Evolutionary conservation across 2,797 vertebrate genomes (phyloP).

Genomic region (Chromobotia macracanthus): DNA sequence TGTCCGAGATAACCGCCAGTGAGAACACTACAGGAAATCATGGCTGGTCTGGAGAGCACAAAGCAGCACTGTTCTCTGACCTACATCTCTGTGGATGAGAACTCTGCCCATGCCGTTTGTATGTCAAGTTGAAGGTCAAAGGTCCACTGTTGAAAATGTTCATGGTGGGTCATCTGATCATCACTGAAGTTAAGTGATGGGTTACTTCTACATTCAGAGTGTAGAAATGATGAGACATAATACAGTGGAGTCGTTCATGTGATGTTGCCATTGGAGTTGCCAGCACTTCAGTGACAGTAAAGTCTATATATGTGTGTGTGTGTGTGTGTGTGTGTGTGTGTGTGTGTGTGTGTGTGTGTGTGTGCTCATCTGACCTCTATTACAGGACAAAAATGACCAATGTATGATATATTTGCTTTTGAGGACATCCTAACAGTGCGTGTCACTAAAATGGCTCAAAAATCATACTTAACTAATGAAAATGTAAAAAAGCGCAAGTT

Average conservation of each 20-base stretch:
- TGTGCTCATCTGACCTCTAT: background rate
- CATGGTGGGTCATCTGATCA: conserved; percentile 3
- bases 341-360: background rate
- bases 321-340: background rate
- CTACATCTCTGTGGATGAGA: conserved; percentile 33
- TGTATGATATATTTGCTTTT: too few relatives aligned
- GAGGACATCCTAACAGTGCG: too few relatives aligned
- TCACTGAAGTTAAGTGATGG: conserved; percentile 7
- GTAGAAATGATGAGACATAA: background rate
- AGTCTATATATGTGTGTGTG: background rate
- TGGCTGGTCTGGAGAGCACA: conserved; percentile 40
- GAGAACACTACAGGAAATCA: conserved; percentile 39
- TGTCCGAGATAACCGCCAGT: conserved; percentile 23
- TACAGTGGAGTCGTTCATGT: conserved; percentile 13
- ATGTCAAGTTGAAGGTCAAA: conserved; percentile 34
- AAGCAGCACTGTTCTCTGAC: conserved; percentile 46
- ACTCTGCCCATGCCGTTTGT: conserved; percentile 38
- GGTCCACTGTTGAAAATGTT: conserved; percentile 6
- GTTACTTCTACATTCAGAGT: conserved; percentile 17
- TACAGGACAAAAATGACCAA: background rate
- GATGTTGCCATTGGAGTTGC: background rate
- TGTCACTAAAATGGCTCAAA: too few relatives aligned
- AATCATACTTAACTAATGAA: too few relatives aligned
- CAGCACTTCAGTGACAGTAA: background rate
- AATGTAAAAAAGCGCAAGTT: too few relatives aligned